A percentile compares a stretch with the other conserved stretches of the same genome.
Evolutionary conservation across 2,797 vertebrate species (phyloP).

Genomic region (Bovichtus diacanthus): DNA sequence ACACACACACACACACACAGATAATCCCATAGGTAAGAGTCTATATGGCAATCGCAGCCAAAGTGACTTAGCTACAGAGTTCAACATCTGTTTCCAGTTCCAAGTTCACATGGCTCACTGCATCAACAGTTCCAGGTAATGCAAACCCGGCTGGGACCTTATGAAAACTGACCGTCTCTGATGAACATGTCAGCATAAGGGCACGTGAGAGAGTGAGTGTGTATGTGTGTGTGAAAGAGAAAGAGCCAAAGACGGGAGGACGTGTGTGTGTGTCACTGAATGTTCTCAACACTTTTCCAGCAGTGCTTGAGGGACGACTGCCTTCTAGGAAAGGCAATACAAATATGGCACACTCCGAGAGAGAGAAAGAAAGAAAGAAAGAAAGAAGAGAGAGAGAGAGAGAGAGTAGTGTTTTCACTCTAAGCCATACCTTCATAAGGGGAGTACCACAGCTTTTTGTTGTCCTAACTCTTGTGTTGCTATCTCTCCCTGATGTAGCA

Average conservation of each 20-base stretch:
- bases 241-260: constrained; percentile 28
- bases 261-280: constrained; percentile 49
- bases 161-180: constrained; percentile 71
- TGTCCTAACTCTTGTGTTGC: constrained; percentile 32
- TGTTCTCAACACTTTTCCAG: constrained; percentile 74
- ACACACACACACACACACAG: constrained; percentile 15
- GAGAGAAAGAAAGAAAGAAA: constrained; percentile 13
- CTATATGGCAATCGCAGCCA: constrained; percentile 48
- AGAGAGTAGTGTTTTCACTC: constrained; percentile 54
- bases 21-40: constrained; percentile 53
- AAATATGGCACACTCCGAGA: constrained; percentile 60
- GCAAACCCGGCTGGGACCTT: constrained; percentile 73
- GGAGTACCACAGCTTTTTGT: constrained; percentile 58
- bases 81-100: constrained; percentile 82
- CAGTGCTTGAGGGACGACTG: constrained; percentile 63
- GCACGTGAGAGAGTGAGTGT: constrained; percentile 43
- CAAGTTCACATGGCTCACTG: constrained; percentile 79
- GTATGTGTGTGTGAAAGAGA: constrained; percentile 14
- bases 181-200: constrained; percentile 67
- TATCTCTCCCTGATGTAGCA: constrained; percentile 46
- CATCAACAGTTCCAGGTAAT: constrained; percentile 83
- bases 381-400: neutral
- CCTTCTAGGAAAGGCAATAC: constrained; percentile 75
- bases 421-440: constrained; percentile 37
- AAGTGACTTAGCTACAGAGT: constrained; percentile 67